Evolutionary conservation across 2,113 vertebrate genomes (phyloP), one percentile per base, ranked within the genome.

Genomic region (Alouatta palliata): DNA sequence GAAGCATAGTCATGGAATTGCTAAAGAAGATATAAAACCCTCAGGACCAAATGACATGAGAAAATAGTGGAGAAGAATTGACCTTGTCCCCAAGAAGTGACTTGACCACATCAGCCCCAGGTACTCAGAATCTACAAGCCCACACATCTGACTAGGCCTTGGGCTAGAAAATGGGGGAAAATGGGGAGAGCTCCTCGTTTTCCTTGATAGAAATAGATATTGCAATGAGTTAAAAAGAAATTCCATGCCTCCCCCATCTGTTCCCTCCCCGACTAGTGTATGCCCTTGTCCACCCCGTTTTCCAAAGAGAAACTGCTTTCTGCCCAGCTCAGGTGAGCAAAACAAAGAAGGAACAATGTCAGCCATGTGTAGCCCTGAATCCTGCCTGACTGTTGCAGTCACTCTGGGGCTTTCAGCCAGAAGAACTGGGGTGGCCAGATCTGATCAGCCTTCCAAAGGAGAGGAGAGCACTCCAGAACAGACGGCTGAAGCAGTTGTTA

Each of bases 401-500:
- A 27, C 40, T 7, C 35, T 20, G 87, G 27, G 25, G 32, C 45
- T 76, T 47, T 68, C 56, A 25, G 82, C 90, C 83, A 35, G 40
- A 56, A 5, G n/a, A 45, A 56, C 54, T 10, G 45, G 6, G 43
- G 49, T 1, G 2, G 21, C 91, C 66, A 40, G 27, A 73, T 52
- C 87, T 9, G 56, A 66, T 64, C 79, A 47, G 80, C 86, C 70
- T 83, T 52, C 91, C 11, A 7, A 27, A 75, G 93, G 71, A 91
- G 89, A 79, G 56, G 7, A 75, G 49, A 52, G 5, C n/a, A 3
- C 40, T 75, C 35, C 6, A n/a, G 86, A 25, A 92, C 3, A 47
- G 86, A 86, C 84, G 87, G 92, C 96, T 5, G 75, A 79, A 61
- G 86, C 96, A 14, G 14, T 20, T 45, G 92, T 75, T 47, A 52